phyloP scores from a whole-genome alignment of 2,113 vertebrate species.

The Chloebia gouldiae region DNA sequence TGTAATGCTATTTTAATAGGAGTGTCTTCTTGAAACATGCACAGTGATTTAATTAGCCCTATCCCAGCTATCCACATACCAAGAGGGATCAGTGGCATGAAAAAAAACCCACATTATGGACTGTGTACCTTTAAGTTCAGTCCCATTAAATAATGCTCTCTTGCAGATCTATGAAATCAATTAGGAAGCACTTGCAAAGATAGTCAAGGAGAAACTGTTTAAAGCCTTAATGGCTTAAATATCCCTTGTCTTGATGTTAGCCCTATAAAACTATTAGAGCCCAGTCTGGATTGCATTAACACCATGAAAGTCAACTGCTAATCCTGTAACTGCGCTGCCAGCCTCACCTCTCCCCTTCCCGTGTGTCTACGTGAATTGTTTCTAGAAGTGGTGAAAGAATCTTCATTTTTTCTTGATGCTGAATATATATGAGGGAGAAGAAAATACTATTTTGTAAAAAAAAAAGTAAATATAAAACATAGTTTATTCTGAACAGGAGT shows the following conservation, averaged over 20 bases:
- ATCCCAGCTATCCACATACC: background rate
- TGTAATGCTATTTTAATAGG: background rate
- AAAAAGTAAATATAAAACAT: background rate
- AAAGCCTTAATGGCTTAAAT: slow-evolving; percentile 36
- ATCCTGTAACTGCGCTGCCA: background rate
- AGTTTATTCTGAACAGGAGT: background rate
- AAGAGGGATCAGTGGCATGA: background rate
- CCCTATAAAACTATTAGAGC: slow-evolving; percentile 19
- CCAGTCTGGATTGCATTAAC: slow-evolving; percentile 30
- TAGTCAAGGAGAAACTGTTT: slow-evolving; percentile 27
- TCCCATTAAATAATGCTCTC: background rate
- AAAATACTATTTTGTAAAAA: background rate
- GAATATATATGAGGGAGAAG: background rate
- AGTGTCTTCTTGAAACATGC: background rate
- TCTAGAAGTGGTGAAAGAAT: background rate
- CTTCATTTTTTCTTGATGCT: background rate
- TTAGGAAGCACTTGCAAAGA: slow-evolving; percentile 29
- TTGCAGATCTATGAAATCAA: slow-evolving; percentile 28
- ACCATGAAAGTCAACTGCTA: background rate
- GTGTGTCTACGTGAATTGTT: background rate
- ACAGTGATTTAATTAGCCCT: background rate
- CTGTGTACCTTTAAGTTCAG: background rate
- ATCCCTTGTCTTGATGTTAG: slow-evolving; percentile 17
- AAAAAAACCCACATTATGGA: background rate
- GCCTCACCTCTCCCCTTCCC: background rate